Conservation (phyloP, 64 coral and sea anemone species). For the Dendronephthya gigantea region DNA sequence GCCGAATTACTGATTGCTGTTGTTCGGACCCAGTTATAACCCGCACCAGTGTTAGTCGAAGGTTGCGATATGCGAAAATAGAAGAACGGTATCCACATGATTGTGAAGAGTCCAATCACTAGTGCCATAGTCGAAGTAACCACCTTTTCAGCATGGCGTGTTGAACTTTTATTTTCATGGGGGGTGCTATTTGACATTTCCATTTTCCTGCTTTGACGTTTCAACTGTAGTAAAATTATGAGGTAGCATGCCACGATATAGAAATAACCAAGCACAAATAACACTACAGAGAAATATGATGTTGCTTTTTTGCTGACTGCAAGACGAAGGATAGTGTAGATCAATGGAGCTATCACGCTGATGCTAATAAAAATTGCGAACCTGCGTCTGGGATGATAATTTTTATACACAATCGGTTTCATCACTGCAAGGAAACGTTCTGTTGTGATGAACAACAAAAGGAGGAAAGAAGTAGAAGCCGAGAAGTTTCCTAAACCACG, state of each 20-base stretch:
- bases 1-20: slow-evolving; percentile 46
- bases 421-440: slow-evolving; percentile 61
- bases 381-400: slow-evolving; percentile 50
- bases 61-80: slow-evolving; percentile 56
- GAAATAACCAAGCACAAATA: slow-evolving; percentile 40
- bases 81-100: slow-evolving; percentile 47
- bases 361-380: slow-evolving; percentile 20
- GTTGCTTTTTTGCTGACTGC: slow-evolving; percentile 52
- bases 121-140: slow-evolving; percentile 57
- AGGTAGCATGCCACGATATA: slow-evolving; percentile 43
- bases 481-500: slow-evolving; percentile 61
- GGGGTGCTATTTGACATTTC: background rate
- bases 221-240: slow-evolving; percentile 29
- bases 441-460: slow-evolving; percentile 44
- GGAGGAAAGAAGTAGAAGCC: slow-evolving; percentile 44
- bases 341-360: slow-evolving; percentile 32
- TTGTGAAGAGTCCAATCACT: slow-evolving; percentile 50
- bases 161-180: background rate
- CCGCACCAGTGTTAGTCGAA: slow-evolving; percentile 41
- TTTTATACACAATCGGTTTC: slow-evolving; percentile 36
- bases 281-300: slow-evolving; percentile 42
- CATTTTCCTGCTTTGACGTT: slow-evolving; percentile 14
- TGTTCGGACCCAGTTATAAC: slow-evolving; percentile 53
- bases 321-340: slow-evolving; percentile 38
- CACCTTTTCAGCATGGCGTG: slow-evolving; percentile 27